Conservation (phyloP, 2,888 invertebrate genomes). For the Hermaeophaga mercurialis region DNA sequence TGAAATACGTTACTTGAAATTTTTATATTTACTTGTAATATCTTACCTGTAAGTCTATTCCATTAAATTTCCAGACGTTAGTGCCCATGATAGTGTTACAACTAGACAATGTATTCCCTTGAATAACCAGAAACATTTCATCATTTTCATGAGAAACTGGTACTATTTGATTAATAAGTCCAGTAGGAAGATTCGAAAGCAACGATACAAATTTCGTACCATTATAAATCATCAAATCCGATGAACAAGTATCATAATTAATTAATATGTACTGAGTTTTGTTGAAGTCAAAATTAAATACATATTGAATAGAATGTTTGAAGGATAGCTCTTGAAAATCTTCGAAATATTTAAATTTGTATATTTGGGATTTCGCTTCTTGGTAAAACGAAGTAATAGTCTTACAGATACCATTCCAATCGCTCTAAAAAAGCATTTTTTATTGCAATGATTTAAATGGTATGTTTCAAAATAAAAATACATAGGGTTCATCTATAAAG, state of each 20-base stretch:
- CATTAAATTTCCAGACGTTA: constrained; percentile 57
- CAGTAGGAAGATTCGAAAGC: constrained; percentile 55
- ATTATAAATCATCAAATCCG: constrained; percentile 58
- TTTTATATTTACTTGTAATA: not conserved
- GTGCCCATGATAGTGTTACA: constrained; percentile 50
- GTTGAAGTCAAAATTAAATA: constrained; percentile 41
- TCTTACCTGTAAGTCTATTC: constrained; percentile 49
- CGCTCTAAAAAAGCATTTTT: constrained; percentile 47
- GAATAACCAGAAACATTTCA: constrained; percentile 54
- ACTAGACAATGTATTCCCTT: constrained; percentile 27
- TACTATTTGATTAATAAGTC: constrained; percentile 58
- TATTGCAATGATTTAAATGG: too few species aligned
- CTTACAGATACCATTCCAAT: constrained; percentile 51
- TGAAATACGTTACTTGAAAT: not conserved
- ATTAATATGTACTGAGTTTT: constrained; percentile 54
- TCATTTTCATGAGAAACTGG: constrained; percentile 48
- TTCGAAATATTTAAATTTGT: constrained; percentile 60
- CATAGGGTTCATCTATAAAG: too few species aligned
- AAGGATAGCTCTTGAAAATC: constrained; percentile 48
- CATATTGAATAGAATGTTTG: constrained; percentile 25
- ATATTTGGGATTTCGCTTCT: constrained; percentile 54
- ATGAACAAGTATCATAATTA: constrained; percentile 55
- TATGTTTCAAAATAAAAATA: too few species aligned
- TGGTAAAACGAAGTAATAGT: constrained; percentile 47
- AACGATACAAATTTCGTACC: constrained; percentile 43